Evolutionary conservation across 2,797 vertebrate genomes (phyloP).

Genomic region (Rhinogobio ventralis): DNA sequence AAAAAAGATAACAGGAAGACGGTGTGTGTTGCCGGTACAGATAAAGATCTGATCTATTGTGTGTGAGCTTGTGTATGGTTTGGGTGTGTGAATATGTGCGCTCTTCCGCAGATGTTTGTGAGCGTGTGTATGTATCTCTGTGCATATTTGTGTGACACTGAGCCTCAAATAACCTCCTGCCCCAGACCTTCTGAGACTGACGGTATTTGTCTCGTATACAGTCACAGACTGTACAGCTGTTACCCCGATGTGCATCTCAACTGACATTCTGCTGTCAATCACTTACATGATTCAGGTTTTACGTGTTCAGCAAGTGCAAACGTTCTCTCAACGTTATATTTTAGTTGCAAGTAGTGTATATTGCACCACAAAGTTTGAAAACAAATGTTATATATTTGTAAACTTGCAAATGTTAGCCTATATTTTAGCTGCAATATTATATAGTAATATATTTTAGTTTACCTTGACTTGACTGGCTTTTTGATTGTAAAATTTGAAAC

Average conservation of each 20-base stretch:
- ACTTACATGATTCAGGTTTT: not conserved
- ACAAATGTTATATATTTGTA: too few relatives aligned
- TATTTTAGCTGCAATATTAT: not conserved
- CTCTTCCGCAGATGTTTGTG: conserved; percentile 36
- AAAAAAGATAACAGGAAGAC: conserved; percentile 60
- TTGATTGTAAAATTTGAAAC: not conserved
- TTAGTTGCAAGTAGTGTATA: not conserved
- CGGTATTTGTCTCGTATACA: not conserved
- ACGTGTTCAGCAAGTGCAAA: not conserved
- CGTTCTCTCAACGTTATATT: not conserved
- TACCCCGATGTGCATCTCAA: not conserved
- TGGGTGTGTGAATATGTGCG: conserved; percentile 42
- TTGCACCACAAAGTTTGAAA: not conserved
- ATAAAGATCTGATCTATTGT: conserved; percentile 51
- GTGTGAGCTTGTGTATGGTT: conserved; percentile 34
- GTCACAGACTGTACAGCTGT: conserved; percentile 16
- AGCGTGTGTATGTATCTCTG: conserved; percentile 47
- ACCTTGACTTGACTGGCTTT: not conserved
- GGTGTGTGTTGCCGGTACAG: conserved; percentile 32
- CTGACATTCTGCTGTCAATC: not conserved
- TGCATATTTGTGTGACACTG: conserved; percentile 45
- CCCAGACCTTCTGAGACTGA: conserved; percentile 18
- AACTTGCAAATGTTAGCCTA: not conserved
- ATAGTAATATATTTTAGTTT: not conserved
- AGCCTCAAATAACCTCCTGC: conserved; percentile 49